phyloP scores from a whole-genome alignment of 2,797 vertebrate genomes.

The Pangasius larnaudii region DNA sequence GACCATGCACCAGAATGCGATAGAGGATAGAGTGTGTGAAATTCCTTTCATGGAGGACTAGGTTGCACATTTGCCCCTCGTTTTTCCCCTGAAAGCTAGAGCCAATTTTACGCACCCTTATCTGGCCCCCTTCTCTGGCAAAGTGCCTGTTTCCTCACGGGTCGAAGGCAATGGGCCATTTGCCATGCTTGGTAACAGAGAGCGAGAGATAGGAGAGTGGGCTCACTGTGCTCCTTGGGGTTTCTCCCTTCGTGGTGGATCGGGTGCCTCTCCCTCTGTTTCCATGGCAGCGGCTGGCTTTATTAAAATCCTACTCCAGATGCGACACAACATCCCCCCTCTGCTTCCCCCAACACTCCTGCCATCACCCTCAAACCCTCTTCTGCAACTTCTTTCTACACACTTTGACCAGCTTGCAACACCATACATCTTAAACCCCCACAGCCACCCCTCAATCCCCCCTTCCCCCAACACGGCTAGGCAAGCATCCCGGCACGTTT shows the following conservation, averaged over 20 bases:
- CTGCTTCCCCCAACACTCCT: constrained; percentile 13
- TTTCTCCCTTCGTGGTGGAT: constrained; percentile 54
- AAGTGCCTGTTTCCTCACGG: constrained; percentile 49
- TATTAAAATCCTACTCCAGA: constrained; percentile 77
- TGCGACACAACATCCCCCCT: constrained; percentile 51
- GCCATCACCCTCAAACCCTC: constrained; percentile 26
- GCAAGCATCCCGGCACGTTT: constrained; percentile 58
- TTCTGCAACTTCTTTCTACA: constrained; percentile 11
- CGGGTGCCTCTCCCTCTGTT: constrained; percentile 67
- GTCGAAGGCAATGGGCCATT: constrained; percentile 54
- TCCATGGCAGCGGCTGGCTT: constrained; percentile 80
- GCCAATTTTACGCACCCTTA: constrained; percentile 71
- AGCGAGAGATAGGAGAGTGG: constrained; percentile 50
- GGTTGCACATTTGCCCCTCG: constrained; percentile 60
- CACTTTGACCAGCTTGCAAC: constrained; percentile 24
- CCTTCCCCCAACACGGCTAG: background rate
- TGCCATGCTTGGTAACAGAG: constrained; percentile 57
- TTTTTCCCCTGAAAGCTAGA: constrained; percentile 66
- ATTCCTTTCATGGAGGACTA: constrained; percentile 55
- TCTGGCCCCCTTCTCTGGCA: constrained; percentile 59
- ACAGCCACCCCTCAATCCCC: background rate
- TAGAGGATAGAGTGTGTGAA: constrained; percentile 52
- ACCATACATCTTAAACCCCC: background rate
- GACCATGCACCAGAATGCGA: constrained; percentile 44
- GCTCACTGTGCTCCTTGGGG: constrained; percentile 54